Conservation (phyloP, 2,797 vertebrate species). For the Fratercula arctica region DNA sequence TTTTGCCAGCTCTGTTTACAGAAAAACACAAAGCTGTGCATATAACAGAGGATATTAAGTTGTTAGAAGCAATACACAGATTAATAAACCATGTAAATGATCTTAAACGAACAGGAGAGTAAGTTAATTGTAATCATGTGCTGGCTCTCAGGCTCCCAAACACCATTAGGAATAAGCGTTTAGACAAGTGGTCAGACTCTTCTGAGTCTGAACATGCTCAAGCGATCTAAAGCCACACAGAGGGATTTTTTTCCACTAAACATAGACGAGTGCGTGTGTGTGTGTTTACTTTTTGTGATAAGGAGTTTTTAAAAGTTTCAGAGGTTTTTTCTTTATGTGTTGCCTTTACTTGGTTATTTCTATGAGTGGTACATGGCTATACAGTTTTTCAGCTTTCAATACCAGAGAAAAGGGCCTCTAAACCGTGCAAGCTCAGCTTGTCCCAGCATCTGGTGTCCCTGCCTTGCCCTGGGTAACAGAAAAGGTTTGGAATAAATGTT, state of each 20-base stretch:
- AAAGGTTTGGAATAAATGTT: neutral
- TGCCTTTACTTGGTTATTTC: neutral
- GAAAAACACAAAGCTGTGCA: neutral
- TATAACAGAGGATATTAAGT: neutral
- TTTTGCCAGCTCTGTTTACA: neutral
- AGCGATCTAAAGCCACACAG: neutral
- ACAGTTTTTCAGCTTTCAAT: neutral
- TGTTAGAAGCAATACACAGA: neutral
- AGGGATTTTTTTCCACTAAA: neutral
- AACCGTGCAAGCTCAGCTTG: neutral
- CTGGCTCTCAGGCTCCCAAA: neutral
- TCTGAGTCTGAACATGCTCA: neutral
- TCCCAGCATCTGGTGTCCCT: neutral
- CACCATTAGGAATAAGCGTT: neutral
- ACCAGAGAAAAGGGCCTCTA: neutral
- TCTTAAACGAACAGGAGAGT: neutral
- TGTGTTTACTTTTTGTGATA: neutral
- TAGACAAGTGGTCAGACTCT: neutral
- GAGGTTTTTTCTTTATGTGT: fast-evolving
- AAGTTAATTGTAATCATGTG: neutral
- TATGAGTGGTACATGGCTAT: fast-evolving
- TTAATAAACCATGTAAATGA: neutral
- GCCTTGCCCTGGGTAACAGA: neutral
- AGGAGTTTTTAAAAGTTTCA: neutral
- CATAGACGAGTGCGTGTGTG: fast-evolving